Conservation (phyloP, 1,140 invertebrate species). For the Andrena cerasifolii region DNA sequence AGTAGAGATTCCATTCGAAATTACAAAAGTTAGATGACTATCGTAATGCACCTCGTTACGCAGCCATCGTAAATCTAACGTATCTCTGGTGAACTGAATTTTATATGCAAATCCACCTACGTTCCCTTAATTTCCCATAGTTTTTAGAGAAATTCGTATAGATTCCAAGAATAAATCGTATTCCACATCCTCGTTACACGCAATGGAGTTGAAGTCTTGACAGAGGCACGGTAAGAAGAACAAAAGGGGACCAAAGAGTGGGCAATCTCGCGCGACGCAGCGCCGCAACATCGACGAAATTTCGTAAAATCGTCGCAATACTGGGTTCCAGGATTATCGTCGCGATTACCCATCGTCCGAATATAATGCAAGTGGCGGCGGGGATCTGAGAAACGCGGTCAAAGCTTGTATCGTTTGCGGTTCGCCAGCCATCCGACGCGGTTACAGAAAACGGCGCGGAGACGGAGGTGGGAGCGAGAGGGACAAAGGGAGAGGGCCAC, state of each 20-base stretch:
- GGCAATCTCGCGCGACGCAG: background rate
- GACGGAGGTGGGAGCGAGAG: background rate
- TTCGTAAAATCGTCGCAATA: slow-evolving; percentile 1
- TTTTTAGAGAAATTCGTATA: too few relatives aligned
- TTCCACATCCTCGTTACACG: background rate
- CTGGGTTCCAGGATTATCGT: background rate
- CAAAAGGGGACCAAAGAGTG: background rate
- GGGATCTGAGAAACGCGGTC: slow-evolving; percentile 16
- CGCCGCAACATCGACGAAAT: background rate
- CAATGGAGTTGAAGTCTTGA: background rate
- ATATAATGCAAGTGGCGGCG: slow-evolving; percentile 12
- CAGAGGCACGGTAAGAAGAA: too few relatives aligned
- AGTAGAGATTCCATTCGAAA: too few relatives aligned
- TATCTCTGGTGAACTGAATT: too few relatives aligned
- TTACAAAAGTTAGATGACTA: too few relatives aligned
- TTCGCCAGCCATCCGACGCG: slow-evolving; percentile 30
- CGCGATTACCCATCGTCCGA: slow-evolving; percentile 24
- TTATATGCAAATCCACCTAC: too few relatives aligned
- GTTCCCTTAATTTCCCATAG: too few relatives aligned
- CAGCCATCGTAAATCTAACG: too few relatives aligned
- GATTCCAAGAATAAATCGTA: too few relatives aligned
- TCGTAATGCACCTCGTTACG: too few relatives aligned
- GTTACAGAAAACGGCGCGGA: slow-evolving; percentile 32
- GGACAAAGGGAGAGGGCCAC: slow-evolving; percentile 32
- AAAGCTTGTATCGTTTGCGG: slow-evolving; percentile 31